Evolutionary conservation across 1,140 invertebrate species (phyloP).

Genomic region (Periplaneta americana): DNA sequence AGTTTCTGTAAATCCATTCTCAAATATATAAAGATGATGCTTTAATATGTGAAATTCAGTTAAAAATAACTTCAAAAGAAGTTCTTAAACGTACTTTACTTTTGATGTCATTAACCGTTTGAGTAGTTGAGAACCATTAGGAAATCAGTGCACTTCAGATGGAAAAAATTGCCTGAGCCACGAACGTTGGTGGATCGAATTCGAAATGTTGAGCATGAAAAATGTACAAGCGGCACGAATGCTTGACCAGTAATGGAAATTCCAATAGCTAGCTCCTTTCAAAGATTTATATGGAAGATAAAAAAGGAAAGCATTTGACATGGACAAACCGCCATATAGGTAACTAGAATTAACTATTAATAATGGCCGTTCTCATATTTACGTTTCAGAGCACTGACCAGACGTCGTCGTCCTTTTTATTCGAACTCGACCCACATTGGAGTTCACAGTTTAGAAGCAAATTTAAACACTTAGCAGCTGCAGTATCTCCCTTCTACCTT

Average conservation of each 20-base stretch:
- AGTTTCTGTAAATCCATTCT: too few relatives aligned
- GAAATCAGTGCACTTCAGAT: neutral
- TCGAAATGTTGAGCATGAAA: neutral
- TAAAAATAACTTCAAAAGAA: too few relatives aligned
- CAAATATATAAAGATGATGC: too few relatives aligned
- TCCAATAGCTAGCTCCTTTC: neutral
- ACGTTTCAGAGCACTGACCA: neutral
- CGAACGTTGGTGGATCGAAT: neutral
- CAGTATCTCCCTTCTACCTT: neutral
- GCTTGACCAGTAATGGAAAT: neutral
- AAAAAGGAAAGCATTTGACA: neutral
- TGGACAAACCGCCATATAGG: neutral
- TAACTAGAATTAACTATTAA: neutral
- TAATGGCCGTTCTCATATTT: neutral
- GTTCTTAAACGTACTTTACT: too few relatives aligned
- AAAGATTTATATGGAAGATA: neutral
- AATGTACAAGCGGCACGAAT: neutral
- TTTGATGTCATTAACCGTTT: too few relatives aligned
- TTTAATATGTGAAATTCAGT: too few relatives aligned
- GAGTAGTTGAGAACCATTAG: neutral
- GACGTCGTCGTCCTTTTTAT: neutral
- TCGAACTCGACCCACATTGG: neutral
- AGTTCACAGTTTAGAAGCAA: neutral
- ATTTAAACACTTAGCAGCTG: neutral
- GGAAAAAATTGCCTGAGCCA: neutral